Evolutionary conservation across 2,797 vertebrate genomes (phyloP).

Genomic region (Hemitrygon akajei): DNA sequence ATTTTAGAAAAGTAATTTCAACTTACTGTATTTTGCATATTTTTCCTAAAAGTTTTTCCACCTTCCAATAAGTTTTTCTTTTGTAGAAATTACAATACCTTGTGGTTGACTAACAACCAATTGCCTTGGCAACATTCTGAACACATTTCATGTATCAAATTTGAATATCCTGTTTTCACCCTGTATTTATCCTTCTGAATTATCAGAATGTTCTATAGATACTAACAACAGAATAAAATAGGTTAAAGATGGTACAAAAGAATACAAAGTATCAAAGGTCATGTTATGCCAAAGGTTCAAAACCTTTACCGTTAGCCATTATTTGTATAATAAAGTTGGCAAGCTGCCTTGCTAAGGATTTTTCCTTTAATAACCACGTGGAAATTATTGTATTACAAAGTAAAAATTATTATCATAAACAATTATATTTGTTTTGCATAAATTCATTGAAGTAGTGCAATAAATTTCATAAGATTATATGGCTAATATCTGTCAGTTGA

Average conservation of each 20-base stretch:
- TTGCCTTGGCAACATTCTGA: not conserved
- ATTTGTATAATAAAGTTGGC: not conserved
- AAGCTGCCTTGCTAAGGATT: not conserved
- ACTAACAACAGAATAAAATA: not conserved
- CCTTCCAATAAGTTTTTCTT: slow-evolving; percentile 35
- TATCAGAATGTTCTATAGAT: not conserved
- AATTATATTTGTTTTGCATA: not conserved
- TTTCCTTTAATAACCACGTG: not conserved
- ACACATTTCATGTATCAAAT: not conserved
- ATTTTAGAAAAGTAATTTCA: not conserved
- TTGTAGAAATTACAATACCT: not conserved
- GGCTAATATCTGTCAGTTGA: not conserved
- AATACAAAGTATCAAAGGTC: not conserved
- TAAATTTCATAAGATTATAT: too few relatives aligned
- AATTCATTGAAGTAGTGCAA: not conserved
- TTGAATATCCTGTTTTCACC: not conserved
- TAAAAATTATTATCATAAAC: not conserved
- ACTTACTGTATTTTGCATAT: not conserved
- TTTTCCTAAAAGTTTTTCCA: slow-evolving; percentile 17
- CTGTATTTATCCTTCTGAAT: not conserved
- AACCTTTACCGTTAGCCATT: not conserved
- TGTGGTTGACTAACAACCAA: too few relatives aligned
- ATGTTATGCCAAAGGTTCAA: not conserved
- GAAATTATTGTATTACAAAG: not conserved
- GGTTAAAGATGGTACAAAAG: not conserved